These are phyloP conservation scores for Pilophorus perplexus DNA, from an alignment of 2,888 invertebrate genomes.

Conservation along the genomic window DNA sequence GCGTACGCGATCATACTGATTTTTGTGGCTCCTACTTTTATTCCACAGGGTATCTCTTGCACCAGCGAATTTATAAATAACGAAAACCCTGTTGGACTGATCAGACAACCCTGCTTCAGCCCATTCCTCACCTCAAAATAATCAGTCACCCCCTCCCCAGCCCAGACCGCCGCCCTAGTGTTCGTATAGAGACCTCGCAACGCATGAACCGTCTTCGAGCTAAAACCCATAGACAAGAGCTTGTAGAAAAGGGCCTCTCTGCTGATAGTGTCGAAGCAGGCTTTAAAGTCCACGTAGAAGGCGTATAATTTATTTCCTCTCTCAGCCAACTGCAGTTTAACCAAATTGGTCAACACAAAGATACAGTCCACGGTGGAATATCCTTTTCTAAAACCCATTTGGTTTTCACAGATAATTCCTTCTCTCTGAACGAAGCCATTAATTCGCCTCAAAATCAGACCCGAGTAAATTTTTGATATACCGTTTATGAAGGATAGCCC, in stretches of 20 bases:
- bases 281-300: conserved; percentile 3
- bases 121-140: conserved; percentile 9
- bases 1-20: conserved; percentile 18
- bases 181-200: not conserved
- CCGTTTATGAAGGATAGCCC: not conserved
- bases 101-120: conserved; percentile 19
- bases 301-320: conserved; percentile 9
- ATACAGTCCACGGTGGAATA: not conserved
- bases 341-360: not conserved
- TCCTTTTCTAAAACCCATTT: not conserved
- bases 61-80: conserved; percentile 15
- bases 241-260: conserved; percentile 25
- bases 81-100: conserved; percentile 12
- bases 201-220: not conserved
- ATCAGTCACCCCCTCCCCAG: conserved; percentile 14
- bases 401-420: not conserved
- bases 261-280: conserved; percentile 5
- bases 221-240: not conserved
- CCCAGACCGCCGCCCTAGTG: conserved; percentile 14
- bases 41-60: conserved; percentile 2
- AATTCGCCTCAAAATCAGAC: not conserved
- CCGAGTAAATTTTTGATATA: not conserved
- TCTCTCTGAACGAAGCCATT: not conserved
- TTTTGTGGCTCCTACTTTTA: conserved; percentile 7
- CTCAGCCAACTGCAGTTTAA: no score